These are phyloP conservation scores for Idaea aversata DNA, from an alignment of 2,888 invertebrate species.

Conservation along the genomic window DNA sequence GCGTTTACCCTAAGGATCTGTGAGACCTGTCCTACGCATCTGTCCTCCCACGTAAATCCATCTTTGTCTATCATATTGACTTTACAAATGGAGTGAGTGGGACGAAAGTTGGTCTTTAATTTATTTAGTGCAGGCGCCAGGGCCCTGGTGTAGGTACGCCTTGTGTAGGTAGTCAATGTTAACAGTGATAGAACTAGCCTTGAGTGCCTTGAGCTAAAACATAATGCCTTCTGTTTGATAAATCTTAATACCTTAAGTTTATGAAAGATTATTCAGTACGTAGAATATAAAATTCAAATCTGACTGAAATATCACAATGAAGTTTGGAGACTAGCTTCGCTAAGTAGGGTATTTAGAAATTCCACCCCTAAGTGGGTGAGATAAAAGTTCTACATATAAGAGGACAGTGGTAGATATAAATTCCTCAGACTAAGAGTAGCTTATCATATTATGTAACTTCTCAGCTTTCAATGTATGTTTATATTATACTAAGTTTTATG, in stretches of 20 bases:
- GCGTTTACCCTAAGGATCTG: slow-evolving; percentile 21
- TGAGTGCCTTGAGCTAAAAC: neutral
- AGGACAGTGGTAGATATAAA: too few species aligned
- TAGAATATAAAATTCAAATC: too few species aligned
- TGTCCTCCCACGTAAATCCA: slow-evolving; percentile 48
- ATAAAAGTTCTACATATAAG: too few species aligned
- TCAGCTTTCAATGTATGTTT: too few species aligned
- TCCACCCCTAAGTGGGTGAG: too few species aligned
- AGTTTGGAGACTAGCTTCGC: too few species aligned
- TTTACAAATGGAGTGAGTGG: slow-evolving; percentile 27
- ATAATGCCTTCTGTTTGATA: neutral
- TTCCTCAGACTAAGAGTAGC: too few species aligned
- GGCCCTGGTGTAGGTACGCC: slow-evolving; percentile 50
- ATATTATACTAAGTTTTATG: too few species aligned
- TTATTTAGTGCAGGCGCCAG: slow-evolving; percentile 20
- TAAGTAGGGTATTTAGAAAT: too few species aligned
- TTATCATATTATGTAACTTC: too few species aligned
- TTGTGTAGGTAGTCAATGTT: slow-evolving; percentile 39
- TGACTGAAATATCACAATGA: too few species aligned
- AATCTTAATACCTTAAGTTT: neutral
- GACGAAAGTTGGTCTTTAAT: slow-evolving; percentile 38
- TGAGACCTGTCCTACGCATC: slow-evolving; percentile 32
- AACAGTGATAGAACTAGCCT: neutral
- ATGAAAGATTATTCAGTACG: too few species aligned
- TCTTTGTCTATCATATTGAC: slow-evolving; percentile 30